Evolutionary conservation across 1,140 invertebrate genomes (phyloP).

Genomic region (Anagrus nilaparvatae): DNA sequence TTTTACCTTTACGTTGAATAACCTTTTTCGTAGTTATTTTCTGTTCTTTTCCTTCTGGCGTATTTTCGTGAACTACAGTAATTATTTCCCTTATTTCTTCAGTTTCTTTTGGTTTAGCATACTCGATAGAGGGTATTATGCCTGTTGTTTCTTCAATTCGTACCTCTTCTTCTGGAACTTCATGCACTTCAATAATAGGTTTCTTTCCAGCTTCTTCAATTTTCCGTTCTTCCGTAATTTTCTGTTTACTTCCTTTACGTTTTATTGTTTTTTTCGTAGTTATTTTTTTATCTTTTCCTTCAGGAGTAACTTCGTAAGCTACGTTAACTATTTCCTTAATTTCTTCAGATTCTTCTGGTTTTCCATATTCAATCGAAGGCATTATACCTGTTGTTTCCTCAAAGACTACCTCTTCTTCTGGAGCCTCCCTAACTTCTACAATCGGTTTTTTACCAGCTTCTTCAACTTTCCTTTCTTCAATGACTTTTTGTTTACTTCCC

Average conservation of each 20-base stretch:
- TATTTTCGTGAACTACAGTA: no score
- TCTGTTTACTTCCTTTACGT: no score
- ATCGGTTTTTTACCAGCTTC: constrained; percentile 26
- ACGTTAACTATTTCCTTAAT: constrained; percentile 13
- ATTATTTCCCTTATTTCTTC: constrained; percentile 20
- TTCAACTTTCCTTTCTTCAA: constrained; percentile 31
- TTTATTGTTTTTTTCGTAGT: no score
- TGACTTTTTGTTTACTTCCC: constrained; percentile 24
- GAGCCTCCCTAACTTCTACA: constrained; percentile 21
- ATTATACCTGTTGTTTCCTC: constrained; percentile 17
- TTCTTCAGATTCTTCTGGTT: constrained; percentile 11
- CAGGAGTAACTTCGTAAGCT: neutral
- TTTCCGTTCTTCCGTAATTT: no score
- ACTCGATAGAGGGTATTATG: neutral
- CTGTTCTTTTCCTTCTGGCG: constrained; percentile 29
- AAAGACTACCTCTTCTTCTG: constrained; percentile 19
- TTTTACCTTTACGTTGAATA: constrained; percentile 27
- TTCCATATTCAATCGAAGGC: constrained; percentile 4
- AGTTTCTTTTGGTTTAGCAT: constrained; percentile 7
- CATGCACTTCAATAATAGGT: neutral
- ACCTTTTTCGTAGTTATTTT: constrained; percentile 33
- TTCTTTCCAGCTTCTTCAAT: neutral
- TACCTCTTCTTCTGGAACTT: neutral
- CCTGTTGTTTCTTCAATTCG: neutral
- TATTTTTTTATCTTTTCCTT: neutral